Percentiles rank a stretch among this genome's conserved stretches.
Conservation (phyloP, 1,140 invertebrate genomes). For the Ptiloglossa arizonensis region DNA sequence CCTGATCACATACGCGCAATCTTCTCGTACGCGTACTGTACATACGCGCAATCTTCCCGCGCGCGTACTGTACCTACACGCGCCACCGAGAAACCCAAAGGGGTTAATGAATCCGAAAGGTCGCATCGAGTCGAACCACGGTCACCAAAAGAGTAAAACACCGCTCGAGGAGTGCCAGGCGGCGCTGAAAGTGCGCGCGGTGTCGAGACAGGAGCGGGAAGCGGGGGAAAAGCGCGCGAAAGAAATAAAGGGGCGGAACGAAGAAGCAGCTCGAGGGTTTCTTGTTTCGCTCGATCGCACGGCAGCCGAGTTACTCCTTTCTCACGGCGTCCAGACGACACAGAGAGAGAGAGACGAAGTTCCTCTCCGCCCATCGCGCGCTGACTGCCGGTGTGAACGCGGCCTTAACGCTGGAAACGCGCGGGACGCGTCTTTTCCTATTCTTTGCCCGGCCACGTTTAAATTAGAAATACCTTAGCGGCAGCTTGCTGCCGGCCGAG, state of each 20-base stretch:
- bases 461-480: conserved; percentile 65
- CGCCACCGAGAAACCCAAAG: too few relatives aligned
- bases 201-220: neutral
- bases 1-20: too few relatives aligned
- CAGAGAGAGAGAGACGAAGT: too few relatives aligned
- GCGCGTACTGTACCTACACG: too few relatives aligned
- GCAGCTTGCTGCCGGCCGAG: conserved; percentile 10
- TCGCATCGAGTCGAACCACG: neutral
- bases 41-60: too few relatives aligned
- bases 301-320: neutral
- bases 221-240: neutral
- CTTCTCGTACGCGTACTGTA: too few relatives aligned
- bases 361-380: conserved; percentile 19
- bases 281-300: conserved; percentile 46
- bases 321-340: neutral
- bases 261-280: conserved; percentile 26
- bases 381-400: conserved; percentile 42
- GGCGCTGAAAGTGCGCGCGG: neutral
- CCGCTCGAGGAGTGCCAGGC: neutral
- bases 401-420: conserved; percentile 55
- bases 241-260: conserved; percentile 1
- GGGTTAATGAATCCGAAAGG: too few relatives aligned
- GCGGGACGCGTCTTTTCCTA: conserved; percentile 49
- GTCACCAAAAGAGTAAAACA: too few relatives aligned
- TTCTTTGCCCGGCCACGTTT: conserved; percentile 54